These are phyloP conservation scores for Melanotaenia pygmaea DNA, from an alignment of 2,797 vertebrate species.

Conservation along the genomic window DNA sequence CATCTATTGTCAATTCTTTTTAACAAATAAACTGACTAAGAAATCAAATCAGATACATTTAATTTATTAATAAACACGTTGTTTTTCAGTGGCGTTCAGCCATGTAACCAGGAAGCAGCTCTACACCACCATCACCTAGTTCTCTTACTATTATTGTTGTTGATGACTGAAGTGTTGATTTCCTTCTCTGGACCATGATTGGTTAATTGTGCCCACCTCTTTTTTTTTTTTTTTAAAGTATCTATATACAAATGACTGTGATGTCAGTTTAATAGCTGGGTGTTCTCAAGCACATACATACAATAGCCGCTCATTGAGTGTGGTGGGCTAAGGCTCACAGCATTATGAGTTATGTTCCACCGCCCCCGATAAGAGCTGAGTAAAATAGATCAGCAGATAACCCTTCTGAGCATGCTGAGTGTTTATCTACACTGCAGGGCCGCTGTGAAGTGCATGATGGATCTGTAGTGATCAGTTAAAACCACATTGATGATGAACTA, in stretches of 20 bases:
- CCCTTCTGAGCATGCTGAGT: conserved; percentile 57
- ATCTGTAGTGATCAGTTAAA: conserved; percentile 94
- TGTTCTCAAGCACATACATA: conserved; percentile 68
- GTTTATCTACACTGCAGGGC: conserved; percentile 66
- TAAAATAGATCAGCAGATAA: conserved; percentile 68
- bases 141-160: conserved; percentile 23
- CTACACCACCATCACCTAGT: conserved; percentile 15
- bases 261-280: conserved; percentile 79
- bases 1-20: neutral
- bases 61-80: no score
- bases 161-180: conserved; percentile 43
- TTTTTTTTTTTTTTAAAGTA: conserved; percentile 34
- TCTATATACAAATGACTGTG: conserved; percentile 68
- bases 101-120: conserved; percentile 22
- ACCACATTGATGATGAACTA: conserved; percentile 98
- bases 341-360: conserved; percentile 76
- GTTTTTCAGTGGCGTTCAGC: no score
- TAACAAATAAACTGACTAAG: neutral
- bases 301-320: conserved; percentile 77
- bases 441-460: conserved; percentile 76
- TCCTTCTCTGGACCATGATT: conserved; percentile 32
- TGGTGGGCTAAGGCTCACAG: conserved; percentile 58
- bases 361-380: conserved; percentile 56
- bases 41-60: neutral
- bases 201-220: conserved; percentile 35